phyloP scores from a whole-genome alignment of 2,797 vertebrate genomes.

The Steatocranus sp. region DNA sequence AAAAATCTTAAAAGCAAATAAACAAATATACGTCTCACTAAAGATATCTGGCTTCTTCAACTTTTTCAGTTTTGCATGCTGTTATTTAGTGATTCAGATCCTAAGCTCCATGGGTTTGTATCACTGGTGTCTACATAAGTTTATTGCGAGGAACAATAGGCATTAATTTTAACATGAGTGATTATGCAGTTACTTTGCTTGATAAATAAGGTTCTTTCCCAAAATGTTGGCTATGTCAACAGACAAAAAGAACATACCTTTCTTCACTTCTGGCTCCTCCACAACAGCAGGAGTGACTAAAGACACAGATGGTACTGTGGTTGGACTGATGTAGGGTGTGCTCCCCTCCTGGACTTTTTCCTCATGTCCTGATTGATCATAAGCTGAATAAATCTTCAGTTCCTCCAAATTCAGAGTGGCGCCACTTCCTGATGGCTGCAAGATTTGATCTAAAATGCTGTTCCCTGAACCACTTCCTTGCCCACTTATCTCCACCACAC shows the following conservation, averaged over 20 bases:
- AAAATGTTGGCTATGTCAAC: background rate
- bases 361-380: slow-evolving; percentile 2
- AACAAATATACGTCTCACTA: background rate
- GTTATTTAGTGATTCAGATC: slow-evolving; percentile 41
- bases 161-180: background rate
- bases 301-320: slow-evolving; percentile 55
- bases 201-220: background rate
- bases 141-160: background rate
- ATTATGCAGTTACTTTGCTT: background rate
- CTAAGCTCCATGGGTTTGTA: slow-evolving; percentile 55
- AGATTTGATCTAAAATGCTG: slow-evolving; percentile 19
- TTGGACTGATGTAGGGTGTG: slow-evolving; percentile 30
- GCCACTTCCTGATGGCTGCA: slow-evolving; percentile 27
- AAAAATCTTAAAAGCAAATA: background rate
- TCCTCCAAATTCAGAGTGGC: background rate
- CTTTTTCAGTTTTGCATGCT: background rate
- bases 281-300: slow-evolving; percentile 48
- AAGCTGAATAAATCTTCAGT: background rate
- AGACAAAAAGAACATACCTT: slow-evolving; percentile 69
- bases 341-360: slow-evolving; percentile 6
- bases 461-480: slow-evolving; percentile 54
- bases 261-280: slow-evolving; percentile 46
- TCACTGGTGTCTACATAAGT: slow-evolving; percentile 44
- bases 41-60: background rate
- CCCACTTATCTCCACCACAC: slow-evolving; percentile 67